phyloP scores from a whole-genome alignment of 1,140 invertebrate species.

The Whitmania pigra region DNA sequence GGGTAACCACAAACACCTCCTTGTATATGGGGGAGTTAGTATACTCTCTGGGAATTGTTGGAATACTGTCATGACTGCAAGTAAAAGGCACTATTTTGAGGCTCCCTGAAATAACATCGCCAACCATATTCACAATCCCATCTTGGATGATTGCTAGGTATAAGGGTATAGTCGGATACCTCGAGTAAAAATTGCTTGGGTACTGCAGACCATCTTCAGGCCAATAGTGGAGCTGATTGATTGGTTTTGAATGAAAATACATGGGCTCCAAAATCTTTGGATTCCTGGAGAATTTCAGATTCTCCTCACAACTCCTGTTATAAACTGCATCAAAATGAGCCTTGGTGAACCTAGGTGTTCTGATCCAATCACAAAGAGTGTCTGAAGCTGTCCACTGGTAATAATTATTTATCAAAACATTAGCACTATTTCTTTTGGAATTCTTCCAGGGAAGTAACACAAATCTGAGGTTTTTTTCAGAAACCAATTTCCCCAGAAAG shows the following conservation, averaged over 20 bases:
- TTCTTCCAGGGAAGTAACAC: conserved; percentile 14
- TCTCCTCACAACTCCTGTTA: conserved; percentile 15
- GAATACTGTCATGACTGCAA: conserved; percentile 23
- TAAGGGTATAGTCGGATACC: conserved; percentile 11
- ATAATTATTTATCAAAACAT: conserved; percentile 19
- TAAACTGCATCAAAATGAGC: conserved; percentile 26
- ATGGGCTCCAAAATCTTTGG: conserved; percentile 16
- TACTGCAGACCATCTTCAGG: conserved; percentile 23
- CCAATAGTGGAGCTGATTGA: conserved; percentile 25
- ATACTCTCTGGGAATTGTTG: conserved; percentile 19
- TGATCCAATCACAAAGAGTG: conserved; percentile 23
- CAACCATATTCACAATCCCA: conserved; percentile 18
- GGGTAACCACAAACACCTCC: conserved; percentile 24
- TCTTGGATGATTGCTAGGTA: conserved; percentile 21
- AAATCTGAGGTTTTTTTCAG: conserved; percentile 7
- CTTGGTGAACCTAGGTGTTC: conserved; percentile 21
- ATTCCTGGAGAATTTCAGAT: background rate
- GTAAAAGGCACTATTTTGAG: conserved; percentile 22
- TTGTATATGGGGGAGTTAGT: conserved; percentile 14
- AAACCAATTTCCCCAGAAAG: conserved; percentile 15
- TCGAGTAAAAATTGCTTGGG: conserved; percentile 18
- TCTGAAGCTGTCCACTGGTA: conserved; percentile 22
- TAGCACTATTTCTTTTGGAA: conserved; percentile 7
- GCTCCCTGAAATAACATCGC: conserved; percentile 21
- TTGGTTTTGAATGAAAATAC: conserved; percentile 24